Evolutionary conservation across 2,113 vertebrate genomes (phyloP), one percentile per base, ranked within the genome.

Genomic region (Boulengeromyrus knoepffleri): DNA sequence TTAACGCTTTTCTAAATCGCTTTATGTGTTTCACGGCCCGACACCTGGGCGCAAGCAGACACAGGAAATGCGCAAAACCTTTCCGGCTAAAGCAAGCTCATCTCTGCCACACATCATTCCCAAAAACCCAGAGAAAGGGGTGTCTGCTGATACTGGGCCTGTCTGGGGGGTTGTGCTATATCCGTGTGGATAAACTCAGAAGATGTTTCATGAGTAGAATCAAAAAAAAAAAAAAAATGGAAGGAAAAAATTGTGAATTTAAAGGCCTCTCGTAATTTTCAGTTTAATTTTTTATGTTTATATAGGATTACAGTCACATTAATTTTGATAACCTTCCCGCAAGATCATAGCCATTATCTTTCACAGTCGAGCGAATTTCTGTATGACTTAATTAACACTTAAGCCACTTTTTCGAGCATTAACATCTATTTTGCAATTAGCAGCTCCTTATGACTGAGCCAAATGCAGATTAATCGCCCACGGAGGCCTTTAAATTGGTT

Each of bases 181-280:
- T 89, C 91, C 91, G 91, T 83, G 50, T 85, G 87, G 92, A 91
- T 58, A 77, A 86, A 88, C 90, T 91, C 91, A 93, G 91, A 88
- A 88, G 89, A 87, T 88, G 88, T 89, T 45, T 88, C 91, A 93
- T 90, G 90, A 66, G 62, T 66, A 88, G 89, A 90, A 91, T 88
- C 90, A 89, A 39, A 74, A 91, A 15, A 90, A 90, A 90, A n/a
- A 91, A 13, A 90, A n/a, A 89, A 91, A 90, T 84, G 86, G 89
- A 88, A 94, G 90, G 90, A 93, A 92, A 94, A 92, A 93, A 46
- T 47, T 0, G n/a, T 52, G 24, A 52, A 47, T 52, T 52, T 52
- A 87, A 87, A 87, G 24, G 85, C 49, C 27, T 36, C 85, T 87
- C 4, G 31, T 85, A 52, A 36, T 87, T 87, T 87, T 46, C 46